These are phyloP conservation scores for Drosophila leontia DNA, from an alignment of 1,140 invertebrate species.

Conservation along the genomic window DNA sequence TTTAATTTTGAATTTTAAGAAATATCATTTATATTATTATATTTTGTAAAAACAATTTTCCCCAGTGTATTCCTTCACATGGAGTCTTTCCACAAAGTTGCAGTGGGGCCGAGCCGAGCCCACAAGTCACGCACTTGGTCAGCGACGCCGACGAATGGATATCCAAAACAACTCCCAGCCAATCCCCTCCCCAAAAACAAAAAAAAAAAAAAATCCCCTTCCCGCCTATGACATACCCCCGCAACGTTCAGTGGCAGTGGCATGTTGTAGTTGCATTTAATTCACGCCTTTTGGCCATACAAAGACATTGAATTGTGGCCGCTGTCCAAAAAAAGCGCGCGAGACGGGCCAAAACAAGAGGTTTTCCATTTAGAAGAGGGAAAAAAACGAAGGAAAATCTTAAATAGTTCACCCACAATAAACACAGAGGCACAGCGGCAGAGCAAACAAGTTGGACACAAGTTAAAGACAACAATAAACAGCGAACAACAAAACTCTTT, in stretches of 20 bases:
- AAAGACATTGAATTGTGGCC: constrained; percentile 72
- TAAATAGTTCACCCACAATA: constrained; percentile 37
- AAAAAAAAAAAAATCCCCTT: background rate
- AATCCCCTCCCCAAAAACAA: constrained; percentile 3
- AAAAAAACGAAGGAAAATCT: constrained; percentile 17
- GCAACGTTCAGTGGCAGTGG: constrained; percentile 8
- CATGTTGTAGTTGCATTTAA: constrained; percentile 57
- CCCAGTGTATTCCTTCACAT: constrained; percentile 13
- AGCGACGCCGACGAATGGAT: constrained; percentile 45
- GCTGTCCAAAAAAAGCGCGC: constrained; percentile 44
- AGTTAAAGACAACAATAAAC: constrained; percentile 43
- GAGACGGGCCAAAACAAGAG: constrained; percentile 40
- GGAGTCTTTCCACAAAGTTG: constrained; percentile 47
- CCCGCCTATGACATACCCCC: background rate
- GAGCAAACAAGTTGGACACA: constrained; percentile 31
- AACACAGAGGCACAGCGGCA: background rate
- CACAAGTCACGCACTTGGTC: constrained; percentile 78
- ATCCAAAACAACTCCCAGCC: constrained; percentile 43
- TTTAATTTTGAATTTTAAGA: too few relatives aligned
- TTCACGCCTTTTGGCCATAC: constrained; percentile 71
- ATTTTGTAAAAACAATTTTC: background rate
- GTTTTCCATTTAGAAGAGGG: constrained; percentile 47
- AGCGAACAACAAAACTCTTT: constrained; percentile 47
- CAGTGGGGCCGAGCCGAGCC: constrained; percentile 52
- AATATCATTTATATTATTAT: too few relatives aligned